These are phyloP conservation scores for Pharmacophagus antenor DNA, from an alignment of 2,888 invertebrate species.

Conservation along the genomic window DNA sequence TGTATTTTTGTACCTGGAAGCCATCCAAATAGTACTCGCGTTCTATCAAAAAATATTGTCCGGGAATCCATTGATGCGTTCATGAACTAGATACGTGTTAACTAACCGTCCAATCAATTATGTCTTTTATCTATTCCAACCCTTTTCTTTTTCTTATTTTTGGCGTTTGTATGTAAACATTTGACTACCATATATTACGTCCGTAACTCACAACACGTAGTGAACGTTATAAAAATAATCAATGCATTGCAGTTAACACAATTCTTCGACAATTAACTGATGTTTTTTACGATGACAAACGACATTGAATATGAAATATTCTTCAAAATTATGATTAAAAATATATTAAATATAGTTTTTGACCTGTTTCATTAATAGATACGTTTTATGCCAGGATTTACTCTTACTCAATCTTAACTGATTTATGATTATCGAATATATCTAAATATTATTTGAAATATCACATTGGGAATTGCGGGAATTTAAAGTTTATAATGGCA, in stretches of 20 bases:
- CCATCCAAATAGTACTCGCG: slow-evolving; percentile 70
- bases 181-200: not conserved
- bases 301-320: too few relatives aligned
- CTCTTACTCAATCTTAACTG: not conserved
- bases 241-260: not conserved
- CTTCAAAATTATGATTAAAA: too few relatives aligned
- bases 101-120: not conserved
- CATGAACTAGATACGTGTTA: slow-evolving; percentile 27
- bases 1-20: slow-evolving; percentile 78
- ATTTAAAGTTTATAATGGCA: slow-evolving; percentile 13
- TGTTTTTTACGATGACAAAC: too few relatives aligned
- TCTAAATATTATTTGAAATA: slow-evolving; percentile 14
- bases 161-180: slow-evolving; percentile 20
- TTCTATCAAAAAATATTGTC: slow-evolving; percentile 53
- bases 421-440: not conserved
- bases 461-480: not conserved
- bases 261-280: too few relatives aligned
- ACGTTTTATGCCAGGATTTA: too few relatives aligned
- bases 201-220: not conserved
- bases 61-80: slow-evolving; percentile 29
- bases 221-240: slow-evolving; percentile 1
- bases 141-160: slow-evolving; percentile 26
- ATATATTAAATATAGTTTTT: too few relatives aligned
- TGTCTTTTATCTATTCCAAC: slow-evolving; percentile 9
- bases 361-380: too few relatives aligned